Conservation (phyloP, 2,888 invertebrate species). For the Drosophila quasianomalipes region DNA sequence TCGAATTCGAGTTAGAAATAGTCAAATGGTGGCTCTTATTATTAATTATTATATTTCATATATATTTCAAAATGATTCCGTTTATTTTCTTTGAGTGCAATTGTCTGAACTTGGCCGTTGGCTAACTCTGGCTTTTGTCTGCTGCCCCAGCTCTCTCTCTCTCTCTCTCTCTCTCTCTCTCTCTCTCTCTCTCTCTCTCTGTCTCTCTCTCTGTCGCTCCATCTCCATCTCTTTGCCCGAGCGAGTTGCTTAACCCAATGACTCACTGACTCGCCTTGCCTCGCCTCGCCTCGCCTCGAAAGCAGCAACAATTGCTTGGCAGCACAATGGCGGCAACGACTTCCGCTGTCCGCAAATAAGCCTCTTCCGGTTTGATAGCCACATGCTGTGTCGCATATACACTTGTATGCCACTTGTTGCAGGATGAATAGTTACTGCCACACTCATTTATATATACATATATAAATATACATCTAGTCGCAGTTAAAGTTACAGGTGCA, state of each 20-base stretch:
- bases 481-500: not conserved
- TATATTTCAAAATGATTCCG: not conserved
- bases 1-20: too few species aligned
- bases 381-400: constrained; percentile 25
- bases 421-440: constrained; percentile 6
- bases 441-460: not conserved
- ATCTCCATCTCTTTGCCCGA: not conserved
- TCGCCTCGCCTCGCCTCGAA: not conserved
- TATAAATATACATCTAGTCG: constrained; percentile 4
- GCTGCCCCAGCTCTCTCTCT: not conserved
- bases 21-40: not conserved
- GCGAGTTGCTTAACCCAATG: constrained; percentile 43
- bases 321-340: constrained; percentile 35
- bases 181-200: too few species aligned
- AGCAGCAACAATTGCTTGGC: constrained; percentile 31
- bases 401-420: constrained; percentile 15
- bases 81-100: constrained; percentile 1
- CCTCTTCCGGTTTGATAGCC: constrained; percentile 57
- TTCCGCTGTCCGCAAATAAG: constrained; percentile 68
- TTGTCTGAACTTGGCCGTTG: constrained; percentile 2
- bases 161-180: too few species aligned
- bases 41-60: not conserved
- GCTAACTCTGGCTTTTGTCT: constrained; percentile 5
- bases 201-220: too few species aligned
- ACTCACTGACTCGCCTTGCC: constrained; percentile 38